Percentiles rank a stretch among this genome's conserved stretches.
phyloP scores from a whole-genome alignment of 2,888 invertebrate species.

The Lampropteryx suffumata region DNA sequence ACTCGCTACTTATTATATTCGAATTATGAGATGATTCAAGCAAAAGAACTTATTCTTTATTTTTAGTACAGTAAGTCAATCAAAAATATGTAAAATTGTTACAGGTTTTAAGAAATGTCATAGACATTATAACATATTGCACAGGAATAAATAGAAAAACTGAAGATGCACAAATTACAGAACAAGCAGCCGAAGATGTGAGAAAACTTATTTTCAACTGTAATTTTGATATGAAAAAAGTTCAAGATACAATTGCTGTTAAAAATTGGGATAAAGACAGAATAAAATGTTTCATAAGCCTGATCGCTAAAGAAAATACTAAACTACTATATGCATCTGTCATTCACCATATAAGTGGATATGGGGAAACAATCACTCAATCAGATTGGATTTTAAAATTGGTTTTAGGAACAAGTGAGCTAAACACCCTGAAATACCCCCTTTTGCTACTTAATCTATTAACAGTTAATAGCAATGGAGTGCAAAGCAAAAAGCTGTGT shows the following conservation, averaged over 20 bases:
- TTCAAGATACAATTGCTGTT: constrained; percentile 35
- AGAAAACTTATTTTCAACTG: constrained; percentile 42
- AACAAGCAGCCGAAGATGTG: constrained; percentile 45
- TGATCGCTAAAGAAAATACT: constrained; percentile 44
- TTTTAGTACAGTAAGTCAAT: too few species aligned
- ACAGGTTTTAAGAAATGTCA: constrained; percentile 45
- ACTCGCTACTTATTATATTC: too few species aligned
- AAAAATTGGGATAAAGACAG: constrained; percentile 46
- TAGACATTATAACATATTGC: constrained; percentile 41
- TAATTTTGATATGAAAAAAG: constrained; percentile 43
- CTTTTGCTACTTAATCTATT: constrained; percentile 55
- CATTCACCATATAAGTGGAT: constrained; percentile 47
- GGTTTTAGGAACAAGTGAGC: constrained; percentile 60
- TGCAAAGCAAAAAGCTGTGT: constrained; percentile 43
- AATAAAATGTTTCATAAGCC: constrained; percentile 35
- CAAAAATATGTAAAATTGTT: constrained; percentile 28
- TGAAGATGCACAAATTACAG: neutral
- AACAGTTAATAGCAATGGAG: constrained; percentile 42
- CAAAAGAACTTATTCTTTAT: neutral
- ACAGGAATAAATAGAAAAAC: constrained; percentile 12
- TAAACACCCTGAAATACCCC: constrained; percentile 57
- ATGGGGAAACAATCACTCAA: constrained; percentile 50
- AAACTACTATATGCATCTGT: constrained; percentile 49
- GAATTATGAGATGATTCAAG: too few species aligned
- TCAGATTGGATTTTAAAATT: constrained; percentile 63